Conservation (phyloP, 2,888 invertebrate genomes). For the Netelia virgata region DNA sequence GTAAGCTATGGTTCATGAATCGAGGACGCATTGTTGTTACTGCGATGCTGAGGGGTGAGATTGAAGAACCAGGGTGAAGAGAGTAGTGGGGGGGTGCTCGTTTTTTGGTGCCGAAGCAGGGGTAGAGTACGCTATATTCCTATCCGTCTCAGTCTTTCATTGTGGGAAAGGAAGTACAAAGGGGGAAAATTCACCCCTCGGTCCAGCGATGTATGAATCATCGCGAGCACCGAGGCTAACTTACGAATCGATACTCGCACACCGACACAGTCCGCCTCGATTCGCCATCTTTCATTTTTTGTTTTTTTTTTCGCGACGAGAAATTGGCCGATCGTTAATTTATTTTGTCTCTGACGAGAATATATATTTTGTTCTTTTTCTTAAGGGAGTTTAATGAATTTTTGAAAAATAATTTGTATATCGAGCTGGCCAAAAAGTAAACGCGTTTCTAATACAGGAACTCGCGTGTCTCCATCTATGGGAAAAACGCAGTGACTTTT, state of each 20-base stretch:
- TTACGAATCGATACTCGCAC: constrained; percentile 70
- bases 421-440: not conserved
- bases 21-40: constrained; percentile 79
- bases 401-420: not conserved
- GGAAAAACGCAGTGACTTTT: not conserved
- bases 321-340: not conserved
- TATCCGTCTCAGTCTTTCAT: constrained; percentile 60
- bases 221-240: constrained; percentile 73
- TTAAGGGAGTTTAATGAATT: constrained; percentile 4
- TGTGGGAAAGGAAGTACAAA: constrained; percentile 78
- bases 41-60: constrained; percentile 68
- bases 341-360: constrained; percentile 47
- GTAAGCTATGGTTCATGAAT: constrained; percentile 61
- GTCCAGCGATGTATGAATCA: constrained; percentile 82
- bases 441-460: not conserved
- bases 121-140: constrained; percentile 64
- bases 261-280: constrained; percentile 2
- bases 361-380: constrained; percentile 49
- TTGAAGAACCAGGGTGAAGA: constrained; percentile 50
- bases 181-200: constrained; percentile 77
- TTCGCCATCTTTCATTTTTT: constrained; percentile 24
- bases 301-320: not conserved
- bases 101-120: constrained; percentile 58
- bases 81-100: constrained; percentile 53
- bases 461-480: not conserved